A percentile compares a stretch with the other conserved stretches of the same genome.
phyloP scores from a whole-genome alignment of 2,797 vertebrate species.

The Microctenopoma lineatum region DNA sequence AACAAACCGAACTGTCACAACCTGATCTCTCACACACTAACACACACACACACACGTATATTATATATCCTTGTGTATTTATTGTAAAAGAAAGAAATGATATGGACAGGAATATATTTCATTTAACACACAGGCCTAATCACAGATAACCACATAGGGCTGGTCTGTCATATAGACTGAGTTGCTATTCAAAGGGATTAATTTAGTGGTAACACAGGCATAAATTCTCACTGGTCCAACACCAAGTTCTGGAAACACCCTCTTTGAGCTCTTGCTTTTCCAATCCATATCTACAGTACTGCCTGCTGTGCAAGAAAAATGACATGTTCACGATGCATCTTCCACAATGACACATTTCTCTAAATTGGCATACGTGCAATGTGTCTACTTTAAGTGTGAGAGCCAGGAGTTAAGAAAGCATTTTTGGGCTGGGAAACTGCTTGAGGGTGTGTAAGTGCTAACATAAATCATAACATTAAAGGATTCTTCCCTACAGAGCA shows the following conservation, averaged over 20 bases:
- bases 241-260: conserved; percentile 56
- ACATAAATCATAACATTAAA: conserved; percentile 81
- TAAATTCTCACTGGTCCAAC: conserved; percentile 46
- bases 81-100: conserved; percentile 30
- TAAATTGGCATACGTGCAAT: conserved; percentile 29
- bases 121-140: conserved; percentile 27
- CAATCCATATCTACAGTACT: conserved; percentile 45
- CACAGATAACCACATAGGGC: conserved; percentile 32
- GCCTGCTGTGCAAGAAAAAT: conserved; percentile 26
- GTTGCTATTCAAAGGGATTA: conserved; percentile 57
- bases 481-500: conserved; percentile 68
- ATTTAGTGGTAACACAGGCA: conserved; percentile 58
- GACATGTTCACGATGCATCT: conserved; percentile 38
- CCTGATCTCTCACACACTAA: conserved; percentile 37
- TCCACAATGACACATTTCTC: conserved; percentile 47
- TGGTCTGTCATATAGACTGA: conserved; percentile 39
- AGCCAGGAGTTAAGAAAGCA: conserved; percentile 64
- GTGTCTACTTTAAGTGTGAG: conserved; percentile 39
- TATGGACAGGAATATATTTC: conserved; percentile 32
- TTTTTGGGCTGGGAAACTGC: conserved; percentile 79
- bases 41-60: no score
- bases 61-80: not conserved
- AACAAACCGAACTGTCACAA: conserved; percentile 25
- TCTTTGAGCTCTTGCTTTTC: conserved; percentile 42
- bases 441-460: conserved; percentile 68